A percentile compares a stretch with the other conserved stretches of the same genome.
Evolutionary conservation across 35 echinoderm and acorn worm genomes (phyloP).

Genomic region (Ophiothrix spiculata): DNA sequence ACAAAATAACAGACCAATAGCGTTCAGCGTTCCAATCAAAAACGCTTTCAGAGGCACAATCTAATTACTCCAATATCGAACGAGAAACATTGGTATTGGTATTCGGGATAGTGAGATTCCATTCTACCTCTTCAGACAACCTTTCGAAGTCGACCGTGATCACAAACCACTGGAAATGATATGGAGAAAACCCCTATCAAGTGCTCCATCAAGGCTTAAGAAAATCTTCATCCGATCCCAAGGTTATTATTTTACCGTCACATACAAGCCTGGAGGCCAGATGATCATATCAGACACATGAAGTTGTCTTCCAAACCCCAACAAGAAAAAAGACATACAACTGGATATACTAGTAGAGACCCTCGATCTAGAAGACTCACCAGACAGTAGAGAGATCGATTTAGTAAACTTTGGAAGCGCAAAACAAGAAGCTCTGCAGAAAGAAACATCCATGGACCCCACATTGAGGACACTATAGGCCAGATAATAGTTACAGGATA

Average conservation of each 20-base stretch:
- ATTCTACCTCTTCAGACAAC: slow-evolving; percentile 22
- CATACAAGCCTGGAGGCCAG: slow-evolving; percentile 9
- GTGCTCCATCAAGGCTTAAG: slow-evolving; percentile 35
- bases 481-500: not conserved
- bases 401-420: not conserved
- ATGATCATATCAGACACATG: slow-evolving; percentile 46
- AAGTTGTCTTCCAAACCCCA: not conserved
- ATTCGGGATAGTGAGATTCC: slow-evolving; percentile 7
- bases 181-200: slow-evolving; percentile 21
- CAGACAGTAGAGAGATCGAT: not conserved
- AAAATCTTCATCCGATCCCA: slow-evolving; percentile 29
- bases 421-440: not conserved
- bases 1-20: slow-evolving; percentile 1
- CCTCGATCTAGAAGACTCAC: not conserved
- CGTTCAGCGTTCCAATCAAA: slow-evolving; percentile 20
- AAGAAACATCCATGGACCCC: not conserved
- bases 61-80: slow-evolving; percentile 37
- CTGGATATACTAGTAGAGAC: not conserved
- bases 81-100: slow-evolving; percentile 15
- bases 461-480: not conserved
- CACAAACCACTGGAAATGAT: slow-evolving; percentile 44
- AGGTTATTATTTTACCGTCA: slow-evolving; percentile 22
- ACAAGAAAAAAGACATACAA: not conserved
- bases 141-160: not conserved
- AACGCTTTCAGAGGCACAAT: slow-evolving; percentile 15